A percentile compares a stretch with the other conserved stretches of the same genome.
Conservation (phyloP, 2,888 invertebrate species). For the Acrocyrtus sp. region DNA sequence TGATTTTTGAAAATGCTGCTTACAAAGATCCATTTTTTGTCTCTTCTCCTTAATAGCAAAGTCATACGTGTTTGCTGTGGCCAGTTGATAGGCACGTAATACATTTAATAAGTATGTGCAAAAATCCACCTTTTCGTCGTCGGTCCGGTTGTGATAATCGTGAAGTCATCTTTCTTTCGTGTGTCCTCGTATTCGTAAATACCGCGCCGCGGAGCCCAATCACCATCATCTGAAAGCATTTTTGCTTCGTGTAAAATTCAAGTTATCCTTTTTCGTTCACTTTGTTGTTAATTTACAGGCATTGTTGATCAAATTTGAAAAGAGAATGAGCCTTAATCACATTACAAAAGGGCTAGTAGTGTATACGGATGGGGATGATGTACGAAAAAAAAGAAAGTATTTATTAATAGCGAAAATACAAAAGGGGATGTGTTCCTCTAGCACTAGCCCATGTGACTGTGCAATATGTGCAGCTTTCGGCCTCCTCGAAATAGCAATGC, state of each 20-base stretch:
- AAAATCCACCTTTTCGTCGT: conserved; percentile 29
- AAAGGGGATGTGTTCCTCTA: background rate
- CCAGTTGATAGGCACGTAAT: background rate
- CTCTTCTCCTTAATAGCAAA: too few relatives aligned
- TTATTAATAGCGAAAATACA: conserved; percentile 20
- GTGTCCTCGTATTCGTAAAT: conserved; percentile 9
- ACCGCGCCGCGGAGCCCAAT: background rate
- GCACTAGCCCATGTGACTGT: conserved; percentile 14
- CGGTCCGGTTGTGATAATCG: too few relatives aligned
- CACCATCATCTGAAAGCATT: too few relatives aligned
- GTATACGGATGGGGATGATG: conserved; percentile 27
- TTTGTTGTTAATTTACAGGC: conserved; percentile 23
- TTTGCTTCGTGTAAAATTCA: too few relatives aligned
- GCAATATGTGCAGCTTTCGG: background rate
- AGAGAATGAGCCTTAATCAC: conserved; percentile 54
- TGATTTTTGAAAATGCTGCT: too few relatives aligned
- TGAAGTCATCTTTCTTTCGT: conserved; percentile 26
- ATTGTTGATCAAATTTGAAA: conserved; percentile 48
- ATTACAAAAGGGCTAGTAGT: conserved; percentile 37
- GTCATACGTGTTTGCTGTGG: too few relatives aligned
- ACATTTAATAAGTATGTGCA: too few relatives aligned
- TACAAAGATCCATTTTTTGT: too few relatives aligned
- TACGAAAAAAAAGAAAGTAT: conserved; percentile 15
- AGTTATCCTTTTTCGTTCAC: too few relatives aligned
- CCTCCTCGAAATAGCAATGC: background rate